Evolutionary conservation across 2,888 invertebrate genomes (phyloP).

Genomic region (Petrophora chlorosata): DNA sequence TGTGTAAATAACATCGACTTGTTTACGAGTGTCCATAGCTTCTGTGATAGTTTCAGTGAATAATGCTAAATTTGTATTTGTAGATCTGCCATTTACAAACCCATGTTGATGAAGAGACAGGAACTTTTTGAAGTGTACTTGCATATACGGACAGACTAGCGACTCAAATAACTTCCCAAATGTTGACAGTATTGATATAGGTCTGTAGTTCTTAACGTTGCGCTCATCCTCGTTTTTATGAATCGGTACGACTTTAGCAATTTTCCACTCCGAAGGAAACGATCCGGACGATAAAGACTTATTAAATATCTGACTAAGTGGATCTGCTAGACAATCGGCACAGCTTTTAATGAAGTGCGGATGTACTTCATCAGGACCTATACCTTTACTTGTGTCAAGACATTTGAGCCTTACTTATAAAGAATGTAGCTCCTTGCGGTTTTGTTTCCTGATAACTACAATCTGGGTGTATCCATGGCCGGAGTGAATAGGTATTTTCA

Average conservation of each 20-base stretch:
- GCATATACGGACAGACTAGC: conserved; percentile 1
- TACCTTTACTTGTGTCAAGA: background rate
- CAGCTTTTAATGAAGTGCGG: background rate
- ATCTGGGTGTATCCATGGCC: no score
- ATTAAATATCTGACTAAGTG: background rate
- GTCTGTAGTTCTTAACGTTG: background rate
- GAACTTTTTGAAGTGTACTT: background rate
- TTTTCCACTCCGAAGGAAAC: background rate
- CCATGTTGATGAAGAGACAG: conserved; percentile 12
- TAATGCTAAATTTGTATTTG: conserved; percentile 5
- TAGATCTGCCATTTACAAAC: conserved; percentile 4
- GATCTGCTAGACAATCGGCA: background rate
- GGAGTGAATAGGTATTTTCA: no score
- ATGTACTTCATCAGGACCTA: background rate
- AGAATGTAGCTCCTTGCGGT: no score
- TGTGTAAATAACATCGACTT: conserved; percentile 10
- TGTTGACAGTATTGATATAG: background rate
- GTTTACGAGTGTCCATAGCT: conserved; percentile 1
- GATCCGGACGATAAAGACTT: background rate
- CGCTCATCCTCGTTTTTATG: background rate
- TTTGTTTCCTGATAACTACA: no score
- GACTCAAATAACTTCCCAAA: conserved; percentile 1
- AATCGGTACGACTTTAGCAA: background rate
- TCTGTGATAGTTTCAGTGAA: conserved; percentile 4
- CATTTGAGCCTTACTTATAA: background rate